These are phyloP conservation scores for Odontothrips loti DNA, from an alignment of 2,888 invertebrate species.

Conservation along the genomic window DNA sequence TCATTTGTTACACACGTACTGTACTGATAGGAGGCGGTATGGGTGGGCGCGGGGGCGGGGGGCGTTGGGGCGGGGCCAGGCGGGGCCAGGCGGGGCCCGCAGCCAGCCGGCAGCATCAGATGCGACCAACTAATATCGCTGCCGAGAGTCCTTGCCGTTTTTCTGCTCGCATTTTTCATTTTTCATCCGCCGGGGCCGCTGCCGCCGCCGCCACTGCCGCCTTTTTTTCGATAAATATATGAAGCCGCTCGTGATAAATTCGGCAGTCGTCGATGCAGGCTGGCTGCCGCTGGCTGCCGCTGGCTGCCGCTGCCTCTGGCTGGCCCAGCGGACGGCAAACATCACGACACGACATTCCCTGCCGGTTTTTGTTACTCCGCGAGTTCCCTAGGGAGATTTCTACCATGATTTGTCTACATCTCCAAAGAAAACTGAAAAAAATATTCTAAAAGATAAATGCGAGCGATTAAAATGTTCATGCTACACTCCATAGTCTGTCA, in stretches of 20 bases:
- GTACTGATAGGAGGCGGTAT: background rate
- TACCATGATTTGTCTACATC: background rate
- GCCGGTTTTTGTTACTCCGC: too few relatives aligned
- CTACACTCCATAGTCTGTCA: too few relatives aligned
- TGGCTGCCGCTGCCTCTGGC: background rate
- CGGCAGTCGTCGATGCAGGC: background rate
- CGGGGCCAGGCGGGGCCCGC: background rate
- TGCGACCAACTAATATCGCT: constrained; percentile 14
- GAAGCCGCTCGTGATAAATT: constrained; percentile 2
- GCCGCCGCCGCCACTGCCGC: background rate
- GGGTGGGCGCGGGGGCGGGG: background rate
- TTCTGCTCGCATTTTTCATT: constrained; percentile 15
- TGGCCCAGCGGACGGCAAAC: too few relatives aligned
- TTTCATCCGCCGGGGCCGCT: background rate
- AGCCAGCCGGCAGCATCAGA: background rate
- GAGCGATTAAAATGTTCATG: too few relatives aligned
- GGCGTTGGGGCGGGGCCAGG: background rate
- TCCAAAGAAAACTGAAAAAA: too few relatives aligned
- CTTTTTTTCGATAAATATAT: constrained; percentile 15
- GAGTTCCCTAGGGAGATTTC: background rate
- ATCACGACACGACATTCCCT: background rate
- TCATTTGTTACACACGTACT: constrained; percentile 8
- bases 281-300: background rate
- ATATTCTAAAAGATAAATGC: too few relatives aligned
- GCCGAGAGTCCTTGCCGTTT: constrained; percentile 6